phyloP scores from a whole-genome alignment of 1,140 invertebrate genomes.

The Drosophila tristis region DNA sequence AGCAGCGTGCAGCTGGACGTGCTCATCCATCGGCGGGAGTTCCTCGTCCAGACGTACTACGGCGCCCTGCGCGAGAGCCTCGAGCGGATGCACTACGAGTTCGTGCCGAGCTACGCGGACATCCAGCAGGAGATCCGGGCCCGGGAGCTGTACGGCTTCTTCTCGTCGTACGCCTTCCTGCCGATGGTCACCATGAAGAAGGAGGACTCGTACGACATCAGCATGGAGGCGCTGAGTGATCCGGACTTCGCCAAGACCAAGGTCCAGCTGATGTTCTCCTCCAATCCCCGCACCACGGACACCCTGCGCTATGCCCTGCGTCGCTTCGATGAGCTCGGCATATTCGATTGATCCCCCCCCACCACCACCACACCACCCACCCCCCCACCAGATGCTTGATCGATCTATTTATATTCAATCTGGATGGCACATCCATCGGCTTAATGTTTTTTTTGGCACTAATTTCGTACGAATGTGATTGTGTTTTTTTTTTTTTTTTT shows the following conservation, averaged over 20 bases:
- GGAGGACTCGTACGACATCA: slow-evolving; percentile 77
- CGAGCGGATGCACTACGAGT: slow-evolving; percentile 61
- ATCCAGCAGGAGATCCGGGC: slow-evolving; percentile 65
- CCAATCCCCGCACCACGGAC: slow-evolving; percentile 76
- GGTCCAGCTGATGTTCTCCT: slow-evolving; percentile 80
- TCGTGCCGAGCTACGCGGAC: slow-evolving; percentile 67
- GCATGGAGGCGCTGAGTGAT: slow-evolving; percentile 70
- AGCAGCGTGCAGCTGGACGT: slow-evolving; percentile 80
- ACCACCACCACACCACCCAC: too few relatives aligned
- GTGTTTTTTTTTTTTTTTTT: slow-evolving; percentile 44
- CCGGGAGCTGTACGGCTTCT: slow-evolving; percentile 77
- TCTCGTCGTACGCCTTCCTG: slow-evolving; percentile 75
- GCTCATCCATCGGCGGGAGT: slow-evolving; percentile 69
- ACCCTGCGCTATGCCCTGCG: slow-evolving; percentile 71
- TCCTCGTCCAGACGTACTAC: slow-evolving; percentile 74
- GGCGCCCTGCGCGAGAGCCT: slow-evolving; percentile 60
- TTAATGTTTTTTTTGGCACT: slow-evolving; percentile 2
- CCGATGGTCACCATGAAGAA: slow-evolving; percentile 82
- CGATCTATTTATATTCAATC: slow-evolving; percentile 22
- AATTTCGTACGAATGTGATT: slow-evolving; percentile 8
- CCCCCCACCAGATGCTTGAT: slow-evolving; percentile 4
- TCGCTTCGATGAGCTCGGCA: slow-evolving; percentile 73
- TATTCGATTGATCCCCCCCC: slow-evolving; percentile 64
- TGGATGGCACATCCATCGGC: neutral
- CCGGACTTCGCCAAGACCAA: slow-evolving; percentile 77